Evolutionary conservation across 2,797 vertebrate species (phyloP).

Genomic region (Apodemus agrarius): DNA sequence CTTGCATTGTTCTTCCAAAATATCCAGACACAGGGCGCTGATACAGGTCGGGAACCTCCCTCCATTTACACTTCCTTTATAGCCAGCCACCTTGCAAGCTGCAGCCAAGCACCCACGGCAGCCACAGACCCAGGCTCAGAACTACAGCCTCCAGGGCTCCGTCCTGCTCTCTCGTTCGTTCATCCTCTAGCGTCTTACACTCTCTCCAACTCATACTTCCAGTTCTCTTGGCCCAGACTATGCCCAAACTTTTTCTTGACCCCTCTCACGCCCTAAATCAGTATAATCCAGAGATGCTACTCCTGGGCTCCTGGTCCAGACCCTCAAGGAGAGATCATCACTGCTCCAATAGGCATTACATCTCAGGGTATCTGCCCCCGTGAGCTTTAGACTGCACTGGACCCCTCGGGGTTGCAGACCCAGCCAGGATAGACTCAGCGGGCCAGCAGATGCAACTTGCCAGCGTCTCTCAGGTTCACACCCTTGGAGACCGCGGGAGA

Average conservation of each 20-base stretch:
- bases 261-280: not conserved
- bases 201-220: conserved; percentile 6
- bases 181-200: not conserved
- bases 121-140: not conserved
- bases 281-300: not conserved
- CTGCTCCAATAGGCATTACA: not conserved
- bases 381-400: not conserved
- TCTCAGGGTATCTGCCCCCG: not conserved
- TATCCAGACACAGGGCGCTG: not conserved
- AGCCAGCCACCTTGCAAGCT: not conserved
- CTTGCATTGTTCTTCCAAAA: not conserved
- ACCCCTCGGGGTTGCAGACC: not conserved
- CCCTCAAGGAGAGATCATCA: not conserved
- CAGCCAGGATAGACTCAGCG: not conserved
- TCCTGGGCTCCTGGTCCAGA: not conserved
- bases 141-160: not conserved
- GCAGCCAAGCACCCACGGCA: not conserved
- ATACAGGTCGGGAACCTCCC: not conserved
- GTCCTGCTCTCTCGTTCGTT: not conserved
- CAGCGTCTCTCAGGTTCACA: conserved; percentile 58
- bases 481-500: conserved; percentile 73
- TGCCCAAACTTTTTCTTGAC: conserved; percentile 69
- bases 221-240: not conserved
- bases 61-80: not conserved
- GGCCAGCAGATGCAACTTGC: conserved; percentile 70